Evolutionary conservation across 1,140 invertebrate genomes (phyloP).

Genomic region (Drosophila mayri): DNA sequence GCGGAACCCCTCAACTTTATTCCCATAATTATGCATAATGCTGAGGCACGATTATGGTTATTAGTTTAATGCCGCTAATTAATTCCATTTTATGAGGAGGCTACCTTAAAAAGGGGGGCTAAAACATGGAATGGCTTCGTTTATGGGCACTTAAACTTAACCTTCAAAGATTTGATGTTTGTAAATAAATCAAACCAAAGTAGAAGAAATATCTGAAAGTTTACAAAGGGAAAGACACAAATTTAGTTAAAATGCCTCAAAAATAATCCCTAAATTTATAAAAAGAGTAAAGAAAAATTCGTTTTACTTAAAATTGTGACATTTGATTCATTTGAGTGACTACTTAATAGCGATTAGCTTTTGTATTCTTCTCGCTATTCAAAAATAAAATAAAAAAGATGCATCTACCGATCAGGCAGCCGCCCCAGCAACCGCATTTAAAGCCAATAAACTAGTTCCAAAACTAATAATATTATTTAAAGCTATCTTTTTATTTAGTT

Average conservation of each 20-base stretch:
- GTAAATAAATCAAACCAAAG: conserved; percentile 25
- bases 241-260: neutral
- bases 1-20: conserved; percentile 23
- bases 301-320: conserved; percentile 1
- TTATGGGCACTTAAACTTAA: conserved; percentile 25
- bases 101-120: conserved; percentile 14
- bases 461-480: conserved; percentile 26
- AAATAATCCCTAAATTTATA: neutral
- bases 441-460: conserved; percentile 37
- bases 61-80: conserved; percentile 37
- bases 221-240: neutral
- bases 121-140: neutral
- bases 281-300: conserved; percentile 14
- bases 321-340: conserved; percentile 42
- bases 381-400: conserved; percentile 22
- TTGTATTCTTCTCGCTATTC: conserved; percentile 17
- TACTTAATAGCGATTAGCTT: conserved; percentile 36
- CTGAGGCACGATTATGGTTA: conserved; percentile 13
- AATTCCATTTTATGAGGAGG: conserved; percentile 21
- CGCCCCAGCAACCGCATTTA: conserved; percentile 17
- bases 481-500: neutral
- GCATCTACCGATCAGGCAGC: conserved; percentile 24
- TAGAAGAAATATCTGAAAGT: neutral
- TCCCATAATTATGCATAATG: conserved; percentile 38
- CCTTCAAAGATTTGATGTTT: conserved; percentile 20